A percentile compares a stretch with the other conserved stretches of the same genome.
phyloP scores from a whole-genome alignment of 2,888 invertebrate species.

The Periphyllus acericola region DNA sequence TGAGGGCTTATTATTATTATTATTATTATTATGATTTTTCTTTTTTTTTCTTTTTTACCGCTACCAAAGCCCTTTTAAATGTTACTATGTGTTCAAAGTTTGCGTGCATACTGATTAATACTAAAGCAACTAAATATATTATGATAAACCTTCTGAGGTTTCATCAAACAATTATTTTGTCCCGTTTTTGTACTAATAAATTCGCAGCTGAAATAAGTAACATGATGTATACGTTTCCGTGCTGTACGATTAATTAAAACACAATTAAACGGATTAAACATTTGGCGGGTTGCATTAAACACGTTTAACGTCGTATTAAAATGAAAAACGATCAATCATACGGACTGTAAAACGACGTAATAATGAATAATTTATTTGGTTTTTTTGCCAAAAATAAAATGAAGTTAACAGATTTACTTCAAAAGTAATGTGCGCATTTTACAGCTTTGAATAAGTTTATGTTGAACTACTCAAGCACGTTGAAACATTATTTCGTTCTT shows the following conservation, averaged over 20 bases:
- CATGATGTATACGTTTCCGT: too few relatives aligned
- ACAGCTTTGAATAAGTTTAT: not conserved
- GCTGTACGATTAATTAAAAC: too few relatives aligned
- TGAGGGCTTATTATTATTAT: constrained; percentile 13
- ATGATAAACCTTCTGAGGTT: not conserved
- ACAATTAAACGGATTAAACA: too few relatives aligned
- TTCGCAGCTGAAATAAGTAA: too few relatives aligned
- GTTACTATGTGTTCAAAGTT: not conserved
- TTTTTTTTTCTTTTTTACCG: not conserved
- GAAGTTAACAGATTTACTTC: too few relatives aligned
- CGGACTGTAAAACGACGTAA: not conserved
- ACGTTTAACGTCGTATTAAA: too few relatives aligned
- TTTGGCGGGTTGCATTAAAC: too few relatives aligned
- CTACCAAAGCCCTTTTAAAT: not conserved
- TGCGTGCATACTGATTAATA: not conserved
- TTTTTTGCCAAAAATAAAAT: not conserved
- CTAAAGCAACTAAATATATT: not conserved
- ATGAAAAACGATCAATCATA: not conserved
- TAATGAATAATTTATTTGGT: too few relatives aligned
- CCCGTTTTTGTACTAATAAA: too few relatives aligned
- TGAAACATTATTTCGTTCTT: not conserved
- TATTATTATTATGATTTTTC: not conserved
- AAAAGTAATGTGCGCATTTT: too few relatives aligned
- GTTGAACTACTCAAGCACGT: not conserved
- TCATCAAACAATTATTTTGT: not conserved